Conservation (phyloP, 2,888 invertebrate species). For the Mythimna pallens region DNA sequence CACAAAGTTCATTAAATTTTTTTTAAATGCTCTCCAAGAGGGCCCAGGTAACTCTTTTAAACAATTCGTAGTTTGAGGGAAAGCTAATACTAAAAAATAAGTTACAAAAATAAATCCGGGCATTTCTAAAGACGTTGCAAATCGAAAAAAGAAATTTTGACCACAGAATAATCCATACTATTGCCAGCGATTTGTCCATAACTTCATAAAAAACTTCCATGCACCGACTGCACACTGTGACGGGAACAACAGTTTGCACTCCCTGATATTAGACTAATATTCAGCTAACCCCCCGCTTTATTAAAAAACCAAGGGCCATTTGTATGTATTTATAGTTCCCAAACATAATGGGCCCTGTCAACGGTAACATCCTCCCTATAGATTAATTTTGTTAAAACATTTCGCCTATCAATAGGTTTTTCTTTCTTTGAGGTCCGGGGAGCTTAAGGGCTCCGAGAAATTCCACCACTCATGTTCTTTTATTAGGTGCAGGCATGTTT, state of each 20-base stretch:
- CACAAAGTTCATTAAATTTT: too few species aligned
- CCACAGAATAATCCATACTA: slow-evolving; percentile 66
- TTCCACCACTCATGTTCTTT: slow-evolving; percentile 68
- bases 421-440: slow-evolving; percentile 52
- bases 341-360: slow-evolving; percentile 79
- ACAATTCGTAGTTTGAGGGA: neutral
- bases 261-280: slow-evolving; percentile 89
- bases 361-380: slow-evolving; percentile 79
- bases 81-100: neutral
- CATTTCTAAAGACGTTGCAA: neutral
- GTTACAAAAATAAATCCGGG: too few species aligned
- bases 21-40: too few species aligned
- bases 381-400: slow-evolving; percentile 88
- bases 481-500: slow-evolving; percentile 61
- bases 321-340: slow-evolving; percentile 87
- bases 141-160: neutral
- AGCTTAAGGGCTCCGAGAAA: slow-evolving; percentile 55
- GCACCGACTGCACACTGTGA: slow-evolving; percentile 77
- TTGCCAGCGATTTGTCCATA: slow-evolving; percentile 69
- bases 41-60: too few species aligned
- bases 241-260: slow-evolving; percentile 90
- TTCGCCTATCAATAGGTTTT: slow-evolving; percentile 72
- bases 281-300: slow-evolving; percentile 87
- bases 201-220: slow-evolving; percentile 79
- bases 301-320: slow-evolving; percentile 89